Base-by-base conservation (phyloP, 2,113 vertebrate species). In the Phasianus colchicus region DNA sequence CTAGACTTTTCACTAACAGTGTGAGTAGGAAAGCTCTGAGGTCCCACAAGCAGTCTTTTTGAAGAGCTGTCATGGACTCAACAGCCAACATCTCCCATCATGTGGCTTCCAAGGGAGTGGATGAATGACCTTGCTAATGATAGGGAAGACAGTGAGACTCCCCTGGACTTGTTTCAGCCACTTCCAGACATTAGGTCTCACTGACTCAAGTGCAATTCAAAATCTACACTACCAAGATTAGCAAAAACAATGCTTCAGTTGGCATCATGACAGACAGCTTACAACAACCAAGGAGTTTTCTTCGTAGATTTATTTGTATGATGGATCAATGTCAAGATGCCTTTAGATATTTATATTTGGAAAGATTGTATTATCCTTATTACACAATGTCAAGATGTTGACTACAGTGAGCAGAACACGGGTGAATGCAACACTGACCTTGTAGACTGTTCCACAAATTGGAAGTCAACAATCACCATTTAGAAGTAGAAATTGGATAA, bases 271-370 rank as follows among this genome's bases (percentile, higher is more conserved):
- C 69, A 88, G 67, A 69, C 55, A 48, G 16, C 16, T 43, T 77
- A 58, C 5, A 58, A 42, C 9, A 20, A 24, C 67, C 70, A 89
- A 72, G 63, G 64, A 94, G 36, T 86, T 80, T 94, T 13, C 11
- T 64, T 84, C 96, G 65, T 19, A 91, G 42, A 82, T 93, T 96
- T 96, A 72, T 82, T 93, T 79, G n/a, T 55, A 30, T 16, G 17
- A 36, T 50, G 64, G 95, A 75, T 63, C 22, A 36, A 80, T 24
- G 40, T 60, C 25, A 66, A 87, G 84, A 79, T 64, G 65, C 48
- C 69, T 86, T 88, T 78, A 84, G 55, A 54, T 76, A 95, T 77
- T 86, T 89, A 38, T 63, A 63, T 3, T 6, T 88, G n/a, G 73
- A 90, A 36, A 4, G 4, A 83, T 50, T 74, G 32, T 47, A 30